Evolutionary conservation across 2,113 vertebrate genomes (phyloP), one percentile per base, ranked within the genome.

Genomic region (Triplophysa rosa): DNA sequence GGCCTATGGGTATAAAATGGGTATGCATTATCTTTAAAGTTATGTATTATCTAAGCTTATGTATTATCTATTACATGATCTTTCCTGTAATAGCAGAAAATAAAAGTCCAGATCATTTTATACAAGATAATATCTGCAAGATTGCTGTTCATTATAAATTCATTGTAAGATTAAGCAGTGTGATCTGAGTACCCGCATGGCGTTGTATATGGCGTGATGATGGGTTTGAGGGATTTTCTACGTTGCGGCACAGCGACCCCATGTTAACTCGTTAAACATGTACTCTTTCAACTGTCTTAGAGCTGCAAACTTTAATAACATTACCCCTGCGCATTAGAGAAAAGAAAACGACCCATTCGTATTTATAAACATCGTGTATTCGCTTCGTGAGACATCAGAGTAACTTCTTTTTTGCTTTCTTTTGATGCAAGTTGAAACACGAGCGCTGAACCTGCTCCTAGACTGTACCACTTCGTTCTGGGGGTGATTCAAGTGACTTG

Each of bases 371-470:
- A 17, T 62, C 4, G 5, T 26, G 29, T 14, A 19, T 62, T 75
- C 6, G 9, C 8, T 17, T 70, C 42, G 8, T n/a, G 45, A 52
- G 26, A 17, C 52, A 42, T n/a, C 9, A 40, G n/a, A 62, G 45
- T 37, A 40, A 45, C 11, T 63, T 14, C 8, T 8, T n/a, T 24
- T 79, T 9, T 21, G 19, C 47, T 40, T 68, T 23, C 6, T 26
- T 10, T 26, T 61, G 62, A 33, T n/a, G 73, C 45, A 65, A 1
- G 72, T 24, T 66, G n/a, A 81, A 66, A 63, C 67, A 29, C 14
- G 78, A 80, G 45, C 21, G 66, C 42, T 91, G 91, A 93, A 93
- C 92, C 91, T 93, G 92, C 87, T 91, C 80, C 79, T 21, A 81
- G 91, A 89, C 67, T 75, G 85, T 89, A 92, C 92, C 91, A 93